These are phyloP conservation scores for Xenus cinereus DNA, from an alignment of 2,113 vertebrate genomes.

Conservation along the genomic window DNA sequence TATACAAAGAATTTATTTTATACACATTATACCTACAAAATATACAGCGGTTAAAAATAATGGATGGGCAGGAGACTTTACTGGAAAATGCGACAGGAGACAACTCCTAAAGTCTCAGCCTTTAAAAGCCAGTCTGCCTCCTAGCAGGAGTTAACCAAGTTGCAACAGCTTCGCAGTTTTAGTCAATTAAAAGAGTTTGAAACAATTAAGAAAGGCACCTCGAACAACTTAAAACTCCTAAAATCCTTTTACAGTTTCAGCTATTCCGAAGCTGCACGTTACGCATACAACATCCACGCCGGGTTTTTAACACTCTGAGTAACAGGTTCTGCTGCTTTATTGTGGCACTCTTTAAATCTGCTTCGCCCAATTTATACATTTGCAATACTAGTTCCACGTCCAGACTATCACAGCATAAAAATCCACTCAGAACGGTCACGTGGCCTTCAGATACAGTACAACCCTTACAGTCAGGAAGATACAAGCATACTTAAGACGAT, in stretches of 20 bases:
- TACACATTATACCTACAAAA: constrained; percentile 77
- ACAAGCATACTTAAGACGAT: constrained; percentile 51
- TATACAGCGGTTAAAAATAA: constrained; percentile 75
- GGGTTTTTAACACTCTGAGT: constrained; percentile 42
- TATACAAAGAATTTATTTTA: constrained; percentile 81
- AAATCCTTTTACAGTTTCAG: constrained; percentile 34
- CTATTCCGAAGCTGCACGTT: constrained; percentile 16
- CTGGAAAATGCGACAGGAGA: constrained; percentile 48
- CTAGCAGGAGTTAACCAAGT: background rate
- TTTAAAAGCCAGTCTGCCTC: constrained; percentile 28
- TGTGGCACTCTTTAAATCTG: constrained; percentile 17
- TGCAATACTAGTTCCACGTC: background rate
- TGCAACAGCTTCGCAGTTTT: constrained; percentile 33
- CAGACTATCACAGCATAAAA: constrained; percentile 34
- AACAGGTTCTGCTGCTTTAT: background rate
- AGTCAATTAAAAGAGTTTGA: constrained; percentile 58
- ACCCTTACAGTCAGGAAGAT: constrained; percentile 23
- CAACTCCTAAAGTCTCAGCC: constrained; percentile 45
- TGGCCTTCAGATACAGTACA: constrained; percentile 43
- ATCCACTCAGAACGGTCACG: background rate
- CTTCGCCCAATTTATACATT: background rate
- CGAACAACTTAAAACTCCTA: constrained; percentile 64
- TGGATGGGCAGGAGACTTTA: constrained; percentile 10
- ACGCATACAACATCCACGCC: constrained; percentile 8
- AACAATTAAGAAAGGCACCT: constrained; percentile 75